Conservation (phyloP, 1,140 invertebrate species). For the Aphelinus atriplicis region DNA sequence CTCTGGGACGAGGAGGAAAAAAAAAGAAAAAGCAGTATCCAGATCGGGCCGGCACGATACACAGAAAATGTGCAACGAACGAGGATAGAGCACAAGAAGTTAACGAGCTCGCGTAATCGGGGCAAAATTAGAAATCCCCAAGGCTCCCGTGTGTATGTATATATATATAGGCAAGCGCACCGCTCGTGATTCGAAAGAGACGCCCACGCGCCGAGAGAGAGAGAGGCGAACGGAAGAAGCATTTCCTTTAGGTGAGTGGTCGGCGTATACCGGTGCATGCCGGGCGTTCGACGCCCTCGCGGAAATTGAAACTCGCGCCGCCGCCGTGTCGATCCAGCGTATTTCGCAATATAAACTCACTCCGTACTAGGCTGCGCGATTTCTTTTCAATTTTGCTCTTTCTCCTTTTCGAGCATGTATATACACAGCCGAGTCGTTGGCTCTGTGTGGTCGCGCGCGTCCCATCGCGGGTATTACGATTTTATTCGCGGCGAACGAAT, state of each 20-base stretch:
- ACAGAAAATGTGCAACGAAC: not conserved
- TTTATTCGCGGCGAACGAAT: too few relatives aligned
- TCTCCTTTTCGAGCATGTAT: too few relatives aligned
- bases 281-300: constrained; percentile 17
- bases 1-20: not conserved
- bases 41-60: not conserved
- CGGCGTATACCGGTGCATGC: not conserved
- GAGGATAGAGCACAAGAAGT: not conserved
- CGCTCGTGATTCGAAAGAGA: not conserved
- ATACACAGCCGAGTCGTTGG: too few relatives aligned
- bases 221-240: constrained; percentile 10
- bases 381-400: too few relatives aligned
- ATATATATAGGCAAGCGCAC: too few relatives aligned
- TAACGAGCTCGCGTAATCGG: constrained; percentile 15
- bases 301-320: constrained; percentile 9
- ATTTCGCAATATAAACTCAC: too few relatives aligned
- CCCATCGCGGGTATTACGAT: too few relatives aligned
- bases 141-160: not conserved
- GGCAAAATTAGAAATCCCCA: constrained; percentile 2
- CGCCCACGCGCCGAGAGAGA: not conserved
- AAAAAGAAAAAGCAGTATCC: not conserved
- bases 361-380: too few relatives aligned
- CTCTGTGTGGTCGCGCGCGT: too few relatives aligned
- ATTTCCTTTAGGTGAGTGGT: constrained; percentile 8
- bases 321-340: too few relatives aligned